Conservation (phyloP, 2,797 vertebrate species). For the Danio jaintianensis region DNA sequence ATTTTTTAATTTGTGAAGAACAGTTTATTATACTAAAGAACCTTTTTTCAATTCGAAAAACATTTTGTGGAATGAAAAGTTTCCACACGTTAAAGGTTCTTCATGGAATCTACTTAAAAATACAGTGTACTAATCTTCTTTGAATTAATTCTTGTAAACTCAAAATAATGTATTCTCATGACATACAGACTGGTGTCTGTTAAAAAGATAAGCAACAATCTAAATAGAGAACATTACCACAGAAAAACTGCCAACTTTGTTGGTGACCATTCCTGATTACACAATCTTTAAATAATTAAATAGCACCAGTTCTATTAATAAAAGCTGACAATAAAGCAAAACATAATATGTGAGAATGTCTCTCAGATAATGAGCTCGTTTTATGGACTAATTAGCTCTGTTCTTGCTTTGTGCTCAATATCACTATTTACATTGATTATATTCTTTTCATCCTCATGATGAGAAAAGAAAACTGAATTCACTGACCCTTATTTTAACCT, state of each 20-base stretch:
- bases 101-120: too few species aligned
- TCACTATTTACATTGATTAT: constrained; percentile 4
- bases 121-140: too few species aligned
- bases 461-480: constrained; percentile 3
- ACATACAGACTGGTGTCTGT: background rate
- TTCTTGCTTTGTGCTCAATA: constrained; percentile 36
- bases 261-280: background rate
- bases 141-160: too few species aligned
- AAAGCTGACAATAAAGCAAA: constrained; percentile 19
- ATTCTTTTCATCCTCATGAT: background rate
- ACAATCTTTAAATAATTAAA: constrained; percentile 11
- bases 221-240: background rate
- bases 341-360: constrained; percentile 43
- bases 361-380: constrained; percentile 50
- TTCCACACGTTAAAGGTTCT: too few species aligned
- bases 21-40: too few species aligned
- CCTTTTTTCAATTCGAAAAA: too few species aligned
- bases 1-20: too few species aligned
- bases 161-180: background rate
- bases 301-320: constrained; percentile 45
- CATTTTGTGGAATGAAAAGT: too few species aligned
- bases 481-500: background rate
- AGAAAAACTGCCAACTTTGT: background rate
- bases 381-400: constrained; percentile 63
- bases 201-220: background rate